These are phyloP conservation scores for Diplosoma virens DNA, from an alignment of 23 tunicate genomes.

Conservation along the genomic window DNA sequence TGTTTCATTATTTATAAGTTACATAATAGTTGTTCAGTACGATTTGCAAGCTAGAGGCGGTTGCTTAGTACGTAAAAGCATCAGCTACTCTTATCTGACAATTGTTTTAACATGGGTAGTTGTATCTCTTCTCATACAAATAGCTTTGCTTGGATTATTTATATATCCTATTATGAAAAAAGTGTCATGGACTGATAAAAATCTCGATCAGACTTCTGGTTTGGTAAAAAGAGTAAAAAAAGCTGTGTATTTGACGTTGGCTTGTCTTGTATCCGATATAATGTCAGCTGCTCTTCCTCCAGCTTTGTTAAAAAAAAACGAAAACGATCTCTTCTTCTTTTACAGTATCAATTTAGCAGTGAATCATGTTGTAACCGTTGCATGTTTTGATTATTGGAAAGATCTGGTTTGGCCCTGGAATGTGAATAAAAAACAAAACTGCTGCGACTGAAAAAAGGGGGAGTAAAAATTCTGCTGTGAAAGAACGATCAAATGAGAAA, in stretches of 20 bases:
- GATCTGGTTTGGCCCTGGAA: conserved; percentile 51
- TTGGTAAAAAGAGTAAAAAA: conserved; percentile 33
- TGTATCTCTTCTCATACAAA: conserved; percentile 48
- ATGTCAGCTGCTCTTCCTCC: conserved; percentile 27
- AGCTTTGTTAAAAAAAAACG: not conserved
- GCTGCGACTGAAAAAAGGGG: too few relatives aligned
- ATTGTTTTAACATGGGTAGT: conserved; percentile 38
- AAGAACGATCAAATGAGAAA: too few relatives aligned
- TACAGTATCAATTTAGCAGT: conserved; percentile 36
- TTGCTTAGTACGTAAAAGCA: not conserved
- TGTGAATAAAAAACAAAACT: too few relatives aligned
- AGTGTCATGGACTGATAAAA: not conserved
- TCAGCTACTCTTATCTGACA: not conserved
- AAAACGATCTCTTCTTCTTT: not conserved
- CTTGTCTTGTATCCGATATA: conserved; percentile 48
- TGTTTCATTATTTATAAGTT: too few relatives aligned
- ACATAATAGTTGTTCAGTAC: conserved; percentile 23
- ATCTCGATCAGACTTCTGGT: not conserved
- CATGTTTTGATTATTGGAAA: conserved; percentile 61
- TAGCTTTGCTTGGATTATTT: conserved; percentile 46
- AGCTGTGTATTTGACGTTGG: conserved; percentile 32
- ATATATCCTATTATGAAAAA: conserved; percentile 50
- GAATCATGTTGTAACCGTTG: conserved; percentile 37
- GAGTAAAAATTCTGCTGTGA: too few relatives aligned
- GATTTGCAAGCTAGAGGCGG: conserved; percentile 15